Percentiles rank a stretch among this genome's conserved stretches.
Conservation (phyloP, 53 echinoderm and acorn worm genomes). For the Crossaster papposus region DNA sequence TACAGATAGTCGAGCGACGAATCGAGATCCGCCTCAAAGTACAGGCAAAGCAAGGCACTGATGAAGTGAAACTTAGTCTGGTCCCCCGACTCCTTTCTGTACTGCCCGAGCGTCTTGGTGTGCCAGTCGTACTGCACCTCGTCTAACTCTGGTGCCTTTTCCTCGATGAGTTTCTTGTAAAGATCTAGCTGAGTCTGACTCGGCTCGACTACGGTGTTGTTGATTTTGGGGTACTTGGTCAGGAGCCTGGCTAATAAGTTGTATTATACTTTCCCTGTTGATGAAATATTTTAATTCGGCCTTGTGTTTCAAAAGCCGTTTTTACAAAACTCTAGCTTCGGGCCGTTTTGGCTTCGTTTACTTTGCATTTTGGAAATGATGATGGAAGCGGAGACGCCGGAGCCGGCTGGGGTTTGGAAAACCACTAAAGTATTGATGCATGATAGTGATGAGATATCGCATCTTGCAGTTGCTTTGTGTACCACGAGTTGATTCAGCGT, state of each 20-base stretch:
- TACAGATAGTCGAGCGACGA: constrained; percentile 49
- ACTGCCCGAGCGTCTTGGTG: constrained; percentile 57
- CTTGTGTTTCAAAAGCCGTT: too few relatives aligned
- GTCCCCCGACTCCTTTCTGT: constrained; percentile 32
- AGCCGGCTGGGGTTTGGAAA: too few relatives aligned
- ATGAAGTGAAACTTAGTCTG: constrained; percentile 69
- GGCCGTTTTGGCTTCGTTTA: too few relatives aligned
- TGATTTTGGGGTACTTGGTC: constrained; percentile 45
- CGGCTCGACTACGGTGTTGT: constrained; percentile 75
- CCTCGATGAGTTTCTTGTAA: constrained; percentile 58
- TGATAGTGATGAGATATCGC: too few relatives aligned
- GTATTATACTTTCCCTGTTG: constrained; percentile 5
- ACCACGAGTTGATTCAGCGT: too few relatives aligned
- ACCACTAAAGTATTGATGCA: too few relatives aligned
- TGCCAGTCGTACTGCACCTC: constrained; percentile 57
- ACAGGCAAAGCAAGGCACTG: constrained; percentile 75
- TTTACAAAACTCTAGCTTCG: too few relatives aligned
- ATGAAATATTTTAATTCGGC: neutral
- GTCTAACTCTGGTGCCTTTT: neutral
- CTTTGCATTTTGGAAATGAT: too few relatives aligned
- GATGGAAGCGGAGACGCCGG: too few relatives aligned
- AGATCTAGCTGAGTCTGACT: constrained; percentile 49
- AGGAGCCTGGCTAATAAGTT: neutral
- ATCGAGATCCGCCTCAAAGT: constrained; percentile 64
- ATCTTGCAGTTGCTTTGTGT: too few relatives aligned